These are phyloP conservation scores for Drosophila siamana DNA, from an alignment of 2,888 invertebrate species.

Conservation along the genomic window DNA sequence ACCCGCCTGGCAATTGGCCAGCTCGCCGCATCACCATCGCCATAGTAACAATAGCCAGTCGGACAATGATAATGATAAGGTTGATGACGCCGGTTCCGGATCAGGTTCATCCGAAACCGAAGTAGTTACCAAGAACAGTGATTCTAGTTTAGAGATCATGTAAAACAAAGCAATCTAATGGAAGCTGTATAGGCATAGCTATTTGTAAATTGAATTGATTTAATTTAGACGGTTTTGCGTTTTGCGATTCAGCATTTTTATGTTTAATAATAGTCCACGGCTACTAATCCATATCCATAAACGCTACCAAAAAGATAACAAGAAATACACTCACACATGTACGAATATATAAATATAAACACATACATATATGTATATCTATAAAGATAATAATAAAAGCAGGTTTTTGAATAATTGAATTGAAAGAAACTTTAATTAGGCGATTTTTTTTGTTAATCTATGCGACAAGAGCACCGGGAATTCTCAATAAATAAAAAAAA, in stretches of 20 bases:
- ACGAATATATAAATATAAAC: conserved; percentile 56
- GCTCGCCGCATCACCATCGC: conserved; percentile 81
- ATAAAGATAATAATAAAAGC: conserved; percentile 51
- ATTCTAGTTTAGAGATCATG: conserved; percentile 91
- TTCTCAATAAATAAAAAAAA: conserved; percentile 30
- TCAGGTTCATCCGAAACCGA: conserved; percentile 90
- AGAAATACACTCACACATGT: conserved; percentile 33
- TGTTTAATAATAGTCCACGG: conserved; percentile 29
- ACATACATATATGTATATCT: conserved; percentile 44
- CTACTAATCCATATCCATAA: conserved; percentile 46
- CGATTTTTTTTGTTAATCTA: conserved; percentile 49
- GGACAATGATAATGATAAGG: conserved; percentile 85
- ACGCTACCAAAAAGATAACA: conserved; percentile 57
- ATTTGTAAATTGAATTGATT: conserved; percentile 40
- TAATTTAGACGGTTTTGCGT: conserved; percentile 37
- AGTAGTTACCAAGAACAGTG: conserved; percentile 91
- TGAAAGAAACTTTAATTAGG: conserved; percentile 73
- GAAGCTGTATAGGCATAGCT: not conserved
- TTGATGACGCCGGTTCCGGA: conserved; percentile 88
- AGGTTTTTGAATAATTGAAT: conserved; percentile 62
- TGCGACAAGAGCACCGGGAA: conserved; percentile 36
- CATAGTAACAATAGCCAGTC: conserved; percentile 81
- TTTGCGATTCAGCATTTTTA: conserved; percentile 41
- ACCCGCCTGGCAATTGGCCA: conserved; percentile 92
- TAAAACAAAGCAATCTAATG: conserved; percentile 80